These are phyloP conservation scores for Tretioscincus oriximinensis DNA, from an alignment of 2,113 vertebrate genomes.

Conservation along the genomic window DNA sequence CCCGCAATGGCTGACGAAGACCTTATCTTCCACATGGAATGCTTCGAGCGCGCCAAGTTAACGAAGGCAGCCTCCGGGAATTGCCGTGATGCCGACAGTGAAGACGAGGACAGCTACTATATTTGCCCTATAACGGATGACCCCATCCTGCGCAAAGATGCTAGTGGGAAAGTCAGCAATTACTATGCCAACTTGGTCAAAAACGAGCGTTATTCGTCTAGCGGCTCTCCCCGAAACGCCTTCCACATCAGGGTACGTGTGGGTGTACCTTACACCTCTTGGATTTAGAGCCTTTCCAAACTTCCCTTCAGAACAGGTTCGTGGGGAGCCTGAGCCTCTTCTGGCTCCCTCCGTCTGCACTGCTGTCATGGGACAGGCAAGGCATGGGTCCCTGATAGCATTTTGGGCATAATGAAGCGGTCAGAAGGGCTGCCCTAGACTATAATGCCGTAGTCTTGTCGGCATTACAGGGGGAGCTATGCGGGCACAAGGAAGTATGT, in stretches of 20 bases:
- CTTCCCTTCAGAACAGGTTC: too few relatives aligned
- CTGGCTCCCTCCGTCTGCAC: too few relatives aligned
- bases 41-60: constrained; percentile 72
- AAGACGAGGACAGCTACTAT: constrained; percentile 84
- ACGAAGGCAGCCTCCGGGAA: constrained; percentile 49
- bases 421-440: too few relatives aligned
- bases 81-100: constrained; percentile 72
- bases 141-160: constrained; percentile 63
- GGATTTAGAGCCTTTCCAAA: too few relatives aligned
- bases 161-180: constrained; percentile 68
- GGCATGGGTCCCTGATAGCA: too few relatives aligned
- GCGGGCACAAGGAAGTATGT: too few relatives aligned
- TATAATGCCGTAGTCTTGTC: too few relatives aligned
- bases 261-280: background rate
- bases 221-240: constrained; percentile 78
- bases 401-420: too few relatives aligned
- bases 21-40: constrained; percentile 94
- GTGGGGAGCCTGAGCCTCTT: too few relatives aligned
- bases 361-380: too few relatives aligned
- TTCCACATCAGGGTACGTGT: constrained; percentile 84
- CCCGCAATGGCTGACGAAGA: constrained; percentile 90
- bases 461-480: too few relatives aligned
- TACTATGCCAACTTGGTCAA: constrained; percentile 72
- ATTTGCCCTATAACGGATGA: constrained; percentile 90
- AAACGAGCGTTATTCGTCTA: constrained; percentile 70